Evolutionary conservation across 2,888 invertebrate species (phyloP).

Genomic region (Thelaira solivaga): DNA sequence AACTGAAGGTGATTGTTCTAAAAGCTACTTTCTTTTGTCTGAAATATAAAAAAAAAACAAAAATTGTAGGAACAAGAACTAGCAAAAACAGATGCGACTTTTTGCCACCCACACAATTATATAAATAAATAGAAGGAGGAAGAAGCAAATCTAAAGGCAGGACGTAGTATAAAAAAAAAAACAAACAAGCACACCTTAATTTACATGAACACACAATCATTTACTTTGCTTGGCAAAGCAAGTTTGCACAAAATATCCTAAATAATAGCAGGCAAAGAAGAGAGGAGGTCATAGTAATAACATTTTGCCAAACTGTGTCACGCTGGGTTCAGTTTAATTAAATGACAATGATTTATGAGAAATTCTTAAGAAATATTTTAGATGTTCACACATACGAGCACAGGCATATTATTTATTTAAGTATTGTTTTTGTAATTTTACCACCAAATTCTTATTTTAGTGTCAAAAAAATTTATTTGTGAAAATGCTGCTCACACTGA

Average conservation of each 20-base stretch:
- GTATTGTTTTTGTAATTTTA: slow-evolving; percentile 1
- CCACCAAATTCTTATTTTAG: neutral
- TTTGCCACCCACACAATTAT: no score
- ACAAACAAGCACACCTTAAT: no score
- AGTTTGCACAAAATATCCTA: neutral
- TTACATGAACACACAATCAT: neutral
- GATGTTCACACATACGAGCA: no score
- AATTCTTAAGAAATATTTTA: slow-evolving; percentile 38
- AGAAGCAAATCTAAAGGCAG: no score
- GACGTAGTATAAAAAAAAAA: no score
- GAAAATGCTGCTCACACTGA: neutral
- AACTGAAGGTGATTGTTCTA: slow-evolving; percentile 43
- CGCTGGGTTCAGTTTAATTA: slow-evolving; percentile 66
- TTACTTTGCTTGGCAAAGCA: neutral
- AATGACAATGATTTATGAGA: slow-evolving; percentile 65
- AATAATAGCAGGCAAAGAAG: neutral
- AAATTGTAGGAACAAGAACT: neutral
- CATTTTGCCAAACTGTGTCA: slow-evolving; percentile 64
- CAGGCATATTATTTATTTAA: no score
- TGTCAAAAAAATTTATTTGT: neutral
- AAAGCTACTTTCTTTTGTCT: neutral
- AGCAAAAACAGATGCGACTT: neutral
- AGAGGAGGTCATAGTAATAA: slow-evolving; percentile 49
- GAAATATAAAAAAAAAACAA: neutral
- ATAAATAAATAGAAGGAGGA: no score